Conservation (phyloP, 2,113 vertebrate species). For the Petrocephalus microphthalmus region DNA sequence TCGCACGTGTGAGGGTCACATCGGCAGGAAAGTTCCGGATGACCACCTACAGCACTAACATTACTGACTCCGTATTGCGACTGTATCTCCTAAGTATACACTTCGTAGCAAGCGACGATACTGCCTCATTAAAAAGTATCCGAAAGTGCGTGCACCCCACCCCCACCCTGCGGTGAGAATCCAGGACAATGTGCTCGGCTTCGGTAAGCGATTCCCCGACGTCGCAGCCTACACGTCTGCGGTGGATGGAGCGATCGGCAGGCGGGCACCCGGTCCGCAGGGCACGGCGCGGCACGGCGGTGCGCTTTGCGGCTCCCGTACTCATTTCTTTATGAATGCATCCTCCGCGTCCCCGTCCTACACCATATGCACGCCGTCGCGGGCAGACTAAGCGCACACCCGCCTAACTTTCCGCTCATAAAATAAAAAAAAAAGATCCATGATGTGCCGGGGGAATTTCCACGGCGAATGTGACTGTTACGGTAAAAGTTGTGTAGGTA, state of each 20-base stretch:
- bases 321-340: not conserved
- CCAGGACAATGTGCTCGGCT: constrained; percentile 28
- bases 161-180: constrained; percentile 46
- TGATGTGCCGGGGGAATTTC: constrained; percentile 3
- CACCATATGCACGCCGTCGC: not conserved
- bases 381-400: not conserved
- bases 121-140: not conserved
- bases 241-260: not conserved
- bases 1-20: not conserved
- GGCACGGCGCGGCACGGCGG: no score
- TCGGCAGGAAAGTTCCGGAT: not conserved
- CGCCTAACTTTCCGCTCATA: constrained; percentile 16
- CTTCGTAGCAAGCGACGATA: not conserved
- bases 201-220: constrained; percentile 15
- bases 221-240: not conserved
- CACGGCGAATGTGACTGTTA: not conserved
- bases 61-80: not conserved
- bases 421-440: not conserved
- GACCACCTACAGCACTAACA: not conserved
- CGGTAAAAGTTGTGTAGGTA: not conserved
- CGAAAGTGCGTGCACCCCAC: constrained; percentile 27
- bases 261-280: not conserved
- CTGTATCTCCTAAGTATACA: not conserved
- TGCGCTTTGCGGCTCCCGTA: not conserved
- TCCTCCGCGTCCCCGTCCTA: not conserved